phyloP scores from a whole-genome alignment of 2,888 invertebrate genomes.

The Pegoplata infirma region DNA sequence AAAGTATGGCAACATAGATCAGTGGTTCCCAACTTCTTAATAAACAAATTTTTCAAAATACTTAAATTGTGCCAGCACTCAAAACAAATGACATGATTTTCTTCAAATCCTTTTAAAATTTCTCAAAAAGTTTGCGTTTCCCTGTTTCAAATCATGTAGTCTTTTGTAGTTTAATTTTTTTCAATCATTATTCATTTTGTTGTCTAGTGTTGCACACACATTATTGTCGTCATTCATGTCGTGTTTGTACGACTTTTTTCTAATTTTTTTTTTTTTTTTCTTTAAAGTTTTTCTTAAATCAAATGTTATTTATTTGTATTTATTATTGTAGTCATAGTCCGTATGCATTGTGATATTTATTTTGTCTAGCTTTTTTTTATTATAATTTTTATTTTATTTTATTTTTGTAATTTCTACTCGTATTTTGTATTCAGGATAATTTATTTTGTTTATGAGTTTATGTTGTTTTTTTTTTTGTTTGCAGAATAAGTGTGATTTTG shows the following conservation, averaged over 20 bases:
- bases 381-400: constrained; percentile 35
- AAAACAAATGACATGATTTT: no score
- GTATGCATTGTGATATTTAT: constrained; percentile 47
- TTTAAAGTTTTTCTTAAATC: constrained; percentile 46
- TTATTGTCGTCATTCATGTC: neutral
- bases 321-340: no score
- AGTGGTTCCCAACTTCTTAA: no score
- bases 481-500: constrained; percentile 48
- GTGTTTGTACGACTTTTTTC: neutral
- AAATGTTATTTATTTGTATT: constrained; percentile 40
- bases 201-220: constrained; percentile 13
- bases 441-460: constrained; percentile 31
- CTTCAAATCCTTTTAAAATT: no score
- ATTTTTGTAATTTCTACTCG: constrained; percentile 40
- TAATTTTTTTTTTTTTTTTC: constrained; percentile 1
- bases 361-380: constrained; percentile 15
- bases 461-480: constrained; percentile 1
- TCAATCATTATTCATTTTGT: constrained; percentile 32
- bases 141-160: no score
- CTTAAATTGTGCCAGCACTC: no score
- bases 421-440: constrained; percentile 56
- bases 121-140: no score
- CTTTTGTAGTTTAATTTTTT: neutral
- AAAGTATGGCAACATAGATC: no score
- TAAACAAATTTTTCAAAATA: no score